phyloP scores from a whole-genome alignment of 2,797 vertebrate genomes.

The Saxicola maurus region DNA sequence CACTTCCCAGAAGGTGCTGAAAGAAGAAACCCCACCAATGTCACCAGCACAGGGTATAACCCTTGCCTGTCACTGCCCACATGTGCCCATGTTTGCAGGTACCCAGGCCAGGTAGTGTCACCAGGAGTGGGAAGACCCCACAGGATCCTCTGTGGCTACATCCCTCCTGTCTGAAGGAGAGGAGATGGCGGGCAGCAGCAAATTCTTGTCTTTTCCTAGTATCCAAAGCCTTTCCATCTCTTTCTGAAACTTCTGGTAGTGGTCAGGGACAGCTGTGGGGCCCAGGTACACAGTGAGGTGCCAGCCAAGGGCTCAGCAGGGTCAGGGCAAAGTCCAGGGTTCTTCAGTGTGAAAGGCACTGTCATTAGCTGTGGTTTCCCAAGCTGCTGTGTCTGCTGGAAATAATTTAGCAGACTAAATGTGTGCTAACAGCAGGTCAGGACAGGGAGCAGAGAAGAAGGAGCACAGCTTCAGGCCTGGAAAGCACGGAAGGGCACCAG shows the following conservation, averaged over 20 bases:
- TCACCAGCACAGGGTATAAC: not conserved
- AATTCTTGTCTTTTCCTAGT: not conserved
- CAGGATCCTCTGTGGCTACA: not conserved
- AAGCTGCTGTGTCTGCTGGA: rapidly evolving
- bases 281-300: not conserved
- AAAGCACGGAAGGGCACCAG: not conserved
- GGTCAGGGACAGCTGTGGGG: rapidly evolving
- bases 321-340: not conserved
- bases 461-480: not conserved
- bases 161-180: not conserved
- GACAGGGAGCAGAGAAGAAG: not conserved
- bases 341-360: not conserved
- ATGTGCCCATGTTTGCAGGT: not conserved
- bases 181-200: not conserved
- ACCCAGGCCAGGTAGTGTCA: not conserved
- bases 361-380: not conserved
- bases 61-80: not conserved
- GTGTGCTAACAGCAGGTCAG: not conserved
- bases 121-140: not conserved
- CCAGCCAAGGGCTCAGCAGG: not conserved
- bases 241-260: not conserved
- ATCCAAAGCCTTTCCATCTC: not conserved
- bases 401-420: constrained; percentile 4
- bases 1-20: not conserved
- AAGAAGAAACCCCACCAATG: not conserved